A percentile compares a stretch with the other conserved stretches of the same genome.
These are phyloP conservation scores for Indicator maculatus DNA, from an alignment of 2,113 vertebrate species.

Conservation along the genomic window DNA sequence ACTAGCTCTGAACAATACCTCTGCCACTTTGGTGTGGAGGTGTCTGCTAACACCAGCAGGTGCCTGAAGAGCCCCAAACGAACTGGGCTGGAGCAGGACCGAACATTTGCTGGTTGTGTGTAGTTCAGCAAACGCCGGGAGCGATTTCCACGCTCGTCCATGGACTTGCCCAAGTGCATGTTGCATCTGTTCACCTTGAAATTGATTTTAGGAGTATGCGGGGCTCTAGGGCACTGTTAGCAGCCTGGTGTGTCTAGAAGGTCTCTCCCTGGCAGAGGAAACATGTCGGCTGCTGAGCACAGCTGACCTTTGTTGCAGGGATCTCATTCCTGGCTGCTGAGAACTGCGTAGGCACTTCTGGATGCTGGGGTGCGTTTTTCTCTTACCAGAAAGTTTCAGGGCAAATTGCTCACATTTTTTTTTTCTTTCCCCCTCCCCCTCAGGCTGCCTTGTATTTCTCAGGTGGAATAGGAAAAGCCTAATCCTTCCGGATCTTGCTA, in stretches of 20 bases:
- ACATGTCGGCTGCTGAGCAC: not conserved
- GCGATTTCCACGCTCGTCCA: not conserved
- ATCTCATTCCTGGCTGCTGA: not conserved
- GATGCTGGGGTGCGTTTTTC: constrained; percentile 25
- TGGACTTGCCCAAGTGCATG: not conserved
- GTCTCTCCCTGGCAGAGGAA: not conserved
- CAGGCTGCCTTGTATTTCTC: not conserved
- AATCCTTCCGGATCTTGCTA: not conserved
- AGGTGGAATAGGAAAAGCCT: not conserved
- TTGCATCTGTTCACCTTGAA: constrained; percentile 60
- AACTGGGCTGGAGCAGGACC: not conserved
- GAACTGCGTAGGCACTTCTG: constrained; percentile 9
- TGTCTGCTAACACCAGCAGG: not conserved
- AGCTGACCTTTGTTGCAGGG: not conserved
- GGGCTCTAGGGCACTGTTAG: not conserved
- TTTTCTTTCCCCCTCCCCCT: not conserved
- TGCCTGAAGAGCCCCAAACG: not conserved
- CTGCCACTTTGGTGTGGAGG: not conserved
- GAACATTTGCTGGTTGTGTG: not conserved
- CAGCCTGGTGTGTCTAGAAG: not conserved
- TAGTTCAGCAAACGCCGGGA: not conserved
- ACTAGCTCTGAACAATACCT: not conserved
- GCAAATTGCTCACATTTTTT: not conserved
- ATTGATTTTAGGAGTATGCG: constrained; percentile 19
- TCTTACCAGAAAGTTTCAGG: not conserved